Conservation (phyloP, 2,888 invertebrate genomes). For the Taphrorychus bicolor region DNA sequence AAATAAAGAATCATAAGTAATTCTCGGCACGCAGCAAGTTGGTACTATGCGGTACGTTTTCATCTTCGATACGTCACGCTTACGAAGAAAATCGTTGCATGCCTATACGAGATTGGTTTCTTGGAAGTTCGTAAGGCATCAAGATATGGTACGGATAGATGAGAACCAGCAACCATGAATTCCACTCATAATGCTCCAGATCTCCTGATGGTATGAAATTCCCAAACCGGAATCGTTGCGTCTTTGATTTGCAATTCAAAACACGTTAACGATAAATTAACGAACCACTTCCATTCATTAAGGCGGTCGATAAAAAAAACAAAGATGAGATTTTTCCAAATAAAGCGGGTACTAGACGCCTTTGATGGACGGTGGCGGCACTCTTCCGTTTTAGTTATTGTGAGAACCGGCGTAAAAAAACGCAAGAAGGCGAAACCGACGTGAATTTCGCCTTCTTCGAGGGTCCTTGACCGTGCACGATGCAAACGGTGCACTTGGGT, state of each 20-base stretch:
- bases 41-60: background rate
- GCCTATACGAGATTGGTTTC: background rate
- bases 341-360: conserved; percentile 1
- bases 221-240: too few relatives aligned
- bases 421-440: conserved; percentile 27
- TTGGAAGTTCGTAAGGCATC: too few relatives aligned
- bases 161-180: too few relatives aligned
- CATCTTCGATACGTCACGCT: background rate
- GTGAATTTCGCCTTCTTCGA: conserved; percentile 36
- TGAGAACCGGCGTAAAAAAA: conserved; percentile 28
- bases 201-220: too few relatives aligned
- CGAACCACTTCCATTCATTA: background rate
- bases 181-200: too few relatives aligned
- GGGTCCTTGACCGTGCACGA: conserved; percentile 39
- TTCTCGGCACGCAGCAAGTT: background rate
- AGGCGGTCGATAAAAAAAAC: background rate
- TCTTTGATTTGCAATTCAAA: background rate
- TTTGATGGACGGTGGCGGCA: conserved; percentile 1
- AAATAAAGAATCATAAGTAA: background rate
- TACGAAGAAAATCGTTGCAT: background rate
- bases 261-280: background rate
- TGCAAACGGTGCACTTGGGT: conserved; percentile 23
- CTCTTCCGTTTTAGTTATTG: conserved; percentile 29
- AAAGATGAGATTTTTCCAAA: conserved; percentile 18
- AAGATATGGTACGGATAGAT: too few relatives aligned